A percentile compares a stretch with the other conserved stretches of the same genome.
These are phyloP conservation scores for Atta texana DNA, from an alignment of 1,140 invertebrate genomes.

Conservation along the genomic window DNA sequence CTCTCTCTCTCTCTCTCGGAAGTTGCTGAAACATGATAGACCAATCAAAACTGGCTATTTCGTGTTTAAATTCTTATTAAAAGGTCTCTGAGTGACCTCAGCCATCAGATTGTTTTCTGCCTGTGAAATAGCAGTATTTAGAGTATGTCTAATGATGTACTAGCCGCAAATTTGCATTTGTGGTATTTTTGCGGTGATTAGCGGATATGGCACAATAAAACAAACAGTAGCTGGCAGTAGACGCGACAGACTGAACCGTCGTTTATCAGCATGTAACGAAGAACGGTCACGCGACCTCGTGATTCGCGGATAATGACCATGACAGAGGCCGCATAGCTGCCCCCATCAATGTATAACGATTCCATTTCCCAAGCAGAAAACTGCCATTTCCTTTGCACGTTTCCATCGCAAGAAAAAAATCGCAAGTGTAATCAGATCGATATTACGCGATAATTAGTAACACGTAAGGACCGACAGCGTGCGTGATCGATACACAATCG, in stretches of 20 bases:
- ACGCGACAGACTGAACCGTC: slow-evolving; percentile 38
- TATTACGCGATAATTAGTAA: slow-evolving; percentile 26
- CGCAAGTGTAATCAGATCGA: slow-evolving; percentile 25
- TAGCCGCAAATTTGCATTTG: slow-evolving; percentile 34
- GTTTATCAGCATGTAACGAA: slow-evolving; percentile 68
- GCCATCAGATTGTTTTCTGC: neutral
- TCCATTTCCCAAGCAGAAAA: neutral
- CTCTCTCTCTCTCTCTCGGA: no score
- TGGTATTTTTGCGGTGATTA: slow-evolving; percentile 22
- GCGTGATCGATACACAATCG: slow-evolving; percentile 19
- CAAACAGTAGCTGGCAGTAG: slow-evolving; percentile 37
- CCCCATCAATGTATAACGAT: neutral
- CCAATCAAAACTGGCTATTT: no score
- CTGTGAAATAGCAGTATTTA: slow-evolving; percentile 18
- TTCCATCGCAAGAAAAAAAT: slow-evolving; percentile 17
- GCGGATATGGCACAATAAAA: slow-evolving; percentile 51
- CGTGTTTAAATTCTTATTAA: no score
- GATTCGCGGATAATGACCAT: slow-evolving; percentile 56
- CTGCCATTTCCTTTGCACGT: neutral
- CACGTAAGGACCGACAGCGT: slow-evolving; percentile 14
- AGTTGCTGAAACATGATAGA: no score
- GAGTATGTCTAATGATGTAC: neutral
- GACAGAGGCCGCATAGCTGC: slow-evolving; percentile 29
- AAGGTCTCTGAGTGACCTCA: no score
- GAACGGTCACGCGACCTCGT: slow-evolving; percentile 60